Percentiles rank a stretch among this genome's conserved stretches.
These are phyloP conservation scores for Sylvia borin DNA, from an alignment of 2,797 vertebrate species.

Conservation along the genomic window DNA sequence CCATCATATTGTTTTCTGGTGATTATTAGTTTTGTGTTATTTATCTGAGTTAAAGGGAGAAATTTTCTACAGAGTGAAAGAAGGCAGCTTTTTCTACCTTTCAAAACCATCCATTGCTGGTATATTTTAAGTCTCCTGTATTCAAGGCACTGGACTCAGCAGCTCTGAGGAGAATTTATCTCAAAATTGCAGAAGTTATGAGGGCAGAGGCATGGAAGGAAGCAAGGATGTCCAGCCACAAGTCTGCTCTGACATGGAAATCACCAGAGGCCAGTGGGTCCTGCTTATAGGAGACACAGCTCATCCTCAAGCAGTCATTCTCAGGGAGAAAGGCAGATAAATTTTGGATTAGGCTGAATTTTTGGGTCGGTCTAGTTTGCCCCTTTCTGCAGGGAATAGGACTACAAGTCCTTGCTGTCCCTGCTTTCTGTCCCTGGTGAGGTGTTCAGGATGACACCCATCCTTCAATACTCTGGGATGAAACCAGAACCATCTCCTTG, in stretches of 20 bases:
- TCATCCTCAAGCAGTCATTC: fast-evolving
- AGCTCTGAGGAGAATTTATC: neutral
- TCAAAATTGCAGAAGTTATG: neutral
- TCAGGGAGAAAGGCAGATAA: neutral
- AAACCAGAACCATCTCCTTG: neutral
- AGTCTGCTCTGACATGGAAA: neutral
- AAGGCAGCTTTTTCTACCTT: neutral
- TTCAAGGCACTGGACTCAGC: neutral
- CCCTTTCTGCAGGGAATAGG: neutral
- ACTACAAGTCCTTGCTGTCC: neutral
- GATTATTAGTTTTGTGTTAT: neutral
- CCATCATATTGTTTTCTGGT: neutral
- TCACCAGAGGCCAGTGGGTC: neutral
- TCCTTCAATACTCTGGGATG: neutral
- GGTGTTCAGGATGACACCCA: neutral
- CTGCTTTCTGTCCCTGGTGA: neutral
- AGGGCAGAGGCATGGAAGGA: neutral
- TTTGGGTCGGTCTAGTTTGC: neutral
- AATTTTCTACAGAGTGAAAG: neutral
- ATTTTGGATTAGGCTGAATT: neutral
- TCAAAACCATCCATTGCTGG: neutral
- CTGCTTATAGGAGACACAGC: neutral
- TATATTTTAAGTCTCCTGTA: neutral
- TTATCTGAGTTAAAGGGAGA: neutral
- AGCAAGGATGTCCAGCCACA: neutral